Base-by-base conservation (phyloP, 2,797 vertebrate genomes). In the Atherinosoma microstoma region DNA sequence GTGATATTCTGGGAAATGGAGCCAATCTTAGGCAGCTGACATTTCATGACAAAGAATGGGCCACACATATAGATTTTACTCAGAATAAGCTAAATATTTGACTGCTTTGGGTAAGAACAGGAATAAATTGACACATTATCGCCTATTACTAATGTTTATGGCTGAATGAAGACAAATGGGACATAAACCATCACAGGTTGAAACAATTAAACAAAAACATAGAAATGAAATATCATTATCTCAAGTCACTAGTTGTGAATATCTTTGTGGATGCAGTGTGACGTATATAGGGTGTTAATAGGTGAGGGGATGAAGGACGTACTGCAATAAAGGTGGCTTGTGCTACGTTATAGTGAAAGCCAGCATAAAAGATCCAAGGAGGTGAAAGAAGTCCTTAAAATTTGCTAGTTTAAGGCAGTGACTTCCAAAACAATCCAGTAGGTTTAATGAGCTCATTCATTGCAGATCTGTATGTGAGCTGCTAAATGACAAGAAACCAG, bases 1-100 rank as follows among this genome's bases (percentile, higher is more conserved):
- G 22, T 22, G 34, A 70, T 73, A 13, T 27, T 74, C 20, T 53
- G 30, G 27, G 53, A 79, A 40, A 34, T 11, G 22, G 45, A 69
- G 4, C 4, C 11, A 13, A 68, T 38, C 11, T 20, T 4, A 51
- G 36, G n/a, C 22, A 57, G 18, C 45, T 63, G 18, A 22, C 4
- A 36, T n/a, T 67, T 59, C 11, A 54, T 0, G 13, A 57, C 30
- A 27, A 57, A 57, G 3, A 16, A 27, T 53, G 49, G 35, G 34
- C 4, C 7, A 53, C 16, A 20, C 63, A 10, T 49, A 20, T 10
- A n/a, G n/a, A n/a, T 49, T 22, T 49, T 10, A 49, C 47, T 49
- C 32, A 18, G 47, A 53, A 3, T 36, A 12, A 3, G 10, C 34
- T 6, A 22, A n/a, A 42, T 22, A 49, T 49, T 9, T 8, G 45